These are phyloP conservation scores for Drosophila littoralis DNA, from an alignment of 1,140 invertebrate species.

Conservation along the genomic window DNA sequence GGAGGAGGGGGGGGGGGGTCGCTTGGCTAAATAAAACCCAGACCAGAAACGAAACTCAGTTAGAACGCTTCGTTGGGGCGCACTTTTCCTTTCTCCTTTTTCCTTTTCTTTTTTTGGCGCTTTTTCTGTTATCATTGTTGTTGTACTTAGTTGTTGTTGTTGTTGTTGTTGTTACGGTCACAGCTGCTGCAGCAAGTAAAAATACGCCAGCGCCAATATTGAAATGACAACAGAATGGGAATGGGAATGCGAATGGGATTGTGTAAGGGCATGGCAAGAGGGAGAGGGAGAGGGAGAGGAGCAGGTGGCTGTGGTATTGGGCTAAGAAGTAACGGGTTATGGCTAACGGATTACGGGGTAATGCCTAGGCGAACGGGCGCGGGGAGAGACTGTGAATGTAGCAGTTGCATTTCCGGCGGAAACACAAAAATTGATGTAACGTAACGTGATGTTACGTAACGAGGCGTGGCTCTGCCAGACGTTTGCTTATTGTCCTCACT, in stretches of 20 bases:
- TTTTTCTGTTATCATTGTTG: slow-evolving; percentile 59
- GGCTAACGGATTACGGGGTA: slow-evolving; percentile 22
- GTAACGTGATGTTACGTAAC: slow-evolving; percentile 79
- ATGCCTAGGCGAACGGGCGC: neutral
- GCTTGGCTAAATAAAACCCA: slow-evolving; percentile 49
- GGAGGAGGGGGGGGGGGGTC: too few species aligned
- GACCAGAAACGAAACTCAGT: slow-evolving; percentile 64
- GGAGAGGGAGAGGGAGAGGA: slow-evolving; percentile 1
- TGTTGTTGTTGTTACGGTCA: slow-evolving; percentile 60
- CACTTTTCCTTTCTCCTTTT: slow-evolving; percentile 27
- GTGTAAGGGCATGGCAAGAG: slow-evolving; percentile 26
- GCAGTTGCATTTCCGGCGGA: slow-evolving; percentile 80
- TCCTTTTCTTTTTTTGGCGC: slow-evolving; percentile 18
- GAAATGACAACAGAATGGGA: slow-evolving; percentile 75
- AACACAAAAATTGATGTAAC: slow-evolving; percentile 83
- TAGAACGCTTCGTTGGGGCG: slow-evolving; percentile 56
- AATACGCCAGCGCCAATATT: slow-evolving; percentile 78
- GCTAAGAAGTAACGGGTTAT: slow-evolving; percentile 31
- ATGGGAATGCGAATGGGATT: slow-evolving; percentile 3
- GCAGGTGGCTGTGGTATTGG: neutral
- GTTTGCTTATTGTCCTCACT: slow-evolving; percentile 41
- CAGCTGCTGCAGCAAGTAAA: slow-evolving; percentile 78
- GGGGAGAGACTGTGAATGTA: slow-evolving; percentile 45
- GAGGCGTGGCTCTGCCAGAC: slow-evolving; percentile 60
- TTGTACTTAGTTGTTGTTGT: slow-evolving; percentile 23